Evolutionary conservation across 2,888 invertebrate genomes (phyloP), one percentile per base, ranked within the genome.

Genomic region (Spicauda simplicius): DNA sequence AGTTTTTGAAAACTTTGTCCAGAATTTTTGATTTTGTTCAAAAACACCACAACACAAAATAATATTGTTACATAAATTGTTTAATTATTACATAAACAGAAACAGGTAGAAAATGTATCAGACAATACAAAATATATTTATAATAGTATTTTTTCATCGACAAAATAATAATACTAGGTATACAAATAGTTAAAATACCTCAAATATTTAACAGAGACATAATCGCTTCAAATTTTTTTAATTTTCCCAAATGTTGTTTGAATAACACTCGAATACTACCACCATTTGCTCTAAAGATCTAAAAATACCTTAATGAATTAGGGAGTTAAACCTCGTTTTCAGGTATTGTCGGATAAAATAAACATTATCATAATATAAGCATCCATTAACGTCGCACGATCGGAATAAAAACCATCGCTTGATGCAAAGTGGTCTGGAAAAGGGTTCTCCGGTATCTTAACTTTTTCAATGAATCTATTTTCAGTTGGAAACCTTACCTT

Each of bases 381-480:
- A 53, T 45, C 65, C 59, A 54, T 59, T 65, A 65, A 18, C 53
- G 18, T 59, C 37, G 54, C 53, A 54, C 54, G 19, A 41, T 11
- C 37, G 48, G 45, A 59, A 65, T 59, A 54, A 59, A 59, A 59
- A 48, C 54, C 54, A 54, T 59, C 65, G 48, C 59, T 59, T 59
- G 30, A 65, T 59, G 65, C 54, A 65, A 65, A 65, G 53, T 65
- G 45, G 45, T n/a, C 45, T 55, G 59, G 45, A 60, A 66, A 66
- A 54, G 65, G 65, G 60, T 66, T 66, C 25, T 33, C 16, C 20
- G 48, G 54, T 54, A 60, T 60, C 59, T 66, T 66, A 66, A 66
- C 66, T 60, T 66, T 66, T 66, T 60, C 55, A 66, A 66, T 66
- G 66, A 66, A 55, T 55, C 55, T 59, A 37, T 54, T n/a, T n/a